Percentiles rank a stretch among this genome's conserved stretches.
Evolutionary conservation across 2,797 vertebrate genomes (phyloP).

Genomic region (Tachyglossus aculeatus): DNA sequence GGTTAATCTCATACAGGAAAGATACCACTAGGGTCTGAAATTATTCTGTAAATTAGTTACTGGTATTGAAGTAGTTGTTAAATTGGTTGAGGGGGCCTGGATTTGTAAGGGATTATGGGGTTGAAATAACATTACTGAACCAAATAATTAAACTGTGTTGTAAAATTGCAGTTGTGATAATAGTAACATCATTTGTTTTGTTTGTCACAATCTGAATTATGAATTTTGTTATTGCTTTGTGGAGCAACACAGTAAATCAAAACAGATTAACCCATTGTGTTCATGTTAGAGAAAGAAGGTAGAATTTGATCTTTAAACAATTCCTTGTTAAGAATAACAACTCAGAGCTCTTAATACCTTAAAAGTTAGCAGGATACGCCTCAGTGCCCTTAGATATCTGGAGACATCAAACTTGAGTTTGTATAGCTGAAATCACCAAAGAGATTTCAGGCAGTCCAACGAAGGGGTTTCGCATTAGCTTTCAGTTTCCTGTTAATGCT

Average conservation of each 20-base stretch:
- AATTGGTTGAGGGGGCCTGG: slow-evolving; percentile 67
- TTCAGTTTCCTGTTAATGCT: slow-evolving; percentile 6
- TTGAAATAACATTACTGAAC: slow-evolving; percentile 75
- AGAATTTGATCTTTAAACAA: slow-evolving; percentile 29
- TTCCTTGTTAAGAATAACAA: slow-evolving; percentile 34
- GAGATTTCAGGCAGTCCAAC: background rate
- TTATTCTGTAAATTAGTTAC: slow-evolving; percentile 77
- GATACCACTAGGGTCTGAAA: slow-evolving; percentile 74
- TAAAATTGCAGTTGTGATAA: slow-evolving; percentile 70
- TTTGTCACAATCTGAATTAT: slow-evolving; percentile 64
- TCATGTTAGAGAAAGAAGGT: slow-evolving; percentile 51
- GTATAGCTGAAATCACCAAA: background rate
- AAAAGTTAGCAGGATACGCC: slow-evolving; percentile 20
- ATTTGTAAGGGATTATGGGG: slow-evolving; percentile 69
- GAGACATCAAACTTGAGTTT: slow-evolving; percentile 1
- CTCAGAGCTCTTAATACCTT: slow-evolving; percentile 23
- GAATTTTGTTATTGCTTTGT: slow-evolving; percentile 57
- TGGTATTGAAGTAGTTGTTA: slow-evolving; percentile 76
- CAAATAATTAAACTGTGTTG: slow-evolving; percentile 78
- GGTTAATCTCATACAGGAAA: slow-evolving; percentile 73
- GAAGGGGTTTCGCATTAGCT: background rate
- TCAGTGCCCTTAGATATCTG: slow-evolving; percentile 15
- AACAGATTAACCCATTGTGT: slow-evolving; percentile 54
- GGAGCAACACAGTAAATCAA: slow-evolving; percentile 54
- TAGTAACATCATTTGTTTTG: slow-evolving; percentile 65